Conservation (phyloP, 2,797 vertebrate species). For the Microchirus variegatus region DNA sequence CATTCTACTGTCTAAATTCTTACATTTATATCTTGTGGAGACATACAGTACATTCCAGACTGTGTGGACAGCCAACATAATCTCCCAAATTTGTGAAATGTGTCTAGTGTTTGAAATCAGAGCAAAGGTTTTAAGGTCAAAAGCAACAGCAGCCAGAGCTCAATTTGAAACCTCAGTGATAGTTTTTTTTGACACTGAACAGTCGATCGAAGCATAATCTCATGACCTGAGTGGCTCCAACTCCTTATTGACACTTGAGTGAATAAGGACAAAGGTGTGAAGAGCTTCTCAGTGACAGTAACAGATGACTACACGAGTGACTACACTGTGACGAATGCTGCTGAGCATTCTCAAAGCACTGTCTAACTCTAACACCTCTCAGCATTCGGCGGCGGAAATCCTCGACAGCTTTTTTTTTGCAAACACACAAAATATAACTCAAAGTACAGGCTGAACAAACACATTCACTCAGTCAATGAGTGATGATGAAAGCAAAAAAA, state of each 20-base stretch:
- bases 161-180: background rate
- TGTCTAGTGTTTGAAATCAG: no score
- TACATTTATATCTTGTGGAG: no score
- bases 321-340: background rate
- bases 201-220: slow-evolving; percentile 26
- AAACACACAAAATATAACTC: background rate
- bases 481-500: slow-evolving; percentile 27
- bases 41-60: no score
- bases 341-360: background rate
- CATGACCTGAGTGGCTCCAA: slow-evolving; percentile 1
- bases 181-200: no score
- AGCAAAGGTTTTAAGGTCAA: no score
- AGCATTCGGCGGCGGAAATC: background rate
- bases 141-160: background rate
- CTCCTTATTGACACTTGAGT: slow-evolving; percentile 14
- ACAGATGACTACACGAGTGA: background rate
- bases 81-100: no score
- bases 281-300: slow-evolving; percentile 8
- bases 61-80: no score
- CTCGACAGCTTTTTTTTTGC: background rate
- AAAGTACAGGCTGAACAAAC: slow-evolving; percentile 22
- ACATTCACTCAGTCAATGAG: slow-evolving; percentile 16
- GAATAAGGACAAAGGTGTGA: slow-evolving; percentile 46
- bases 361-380: background rate
- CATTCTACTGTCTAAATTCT: no score